Conservation (phyloP, 2,888 invertebrate species). For the Unio delphinus region DNA sequence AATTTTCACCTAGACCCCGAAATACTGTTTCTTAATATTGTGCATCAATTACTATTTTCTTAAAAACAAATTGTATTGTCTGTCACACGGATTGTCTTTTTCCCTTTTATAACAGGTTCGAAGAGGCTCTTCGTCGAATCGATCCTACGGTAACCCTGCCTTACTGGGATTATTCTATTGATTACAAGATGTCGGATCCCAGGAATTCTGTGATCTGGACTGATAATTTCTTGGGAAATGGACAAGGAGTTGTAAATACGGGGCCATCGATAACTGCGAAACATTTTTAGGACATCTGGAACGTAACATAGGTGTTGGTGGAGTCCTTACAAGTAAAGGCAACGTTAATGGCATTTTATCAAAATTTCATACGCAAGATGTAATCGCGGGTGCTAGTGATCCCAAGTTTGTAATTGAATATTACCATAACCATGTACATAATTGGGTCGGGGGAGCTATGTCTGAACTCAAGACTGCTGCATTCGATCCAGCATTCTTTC, state of each 20-base stretch:
- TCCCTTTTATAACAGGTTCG: conserved; percentile 32
- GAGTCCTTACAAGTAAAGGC: conserved; percentile 24
- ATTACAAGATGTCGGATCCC: conserved; percentile 42
- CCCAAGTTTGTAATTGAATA: conserved; percentile 25
- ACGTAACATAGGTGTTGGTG: conserved; percentile 32
- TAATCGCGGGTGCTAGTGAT: conserved; percentile 25
- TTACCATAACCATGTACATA: conserved; percentile 49
- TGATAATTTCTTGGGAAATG: conserved; percentile 46
- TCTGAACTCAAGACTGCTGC: conserved; percentile 48
- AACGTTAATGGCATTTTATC: conserved; percentile 33
- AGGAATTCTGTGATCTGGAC: conserved; percentile 48
- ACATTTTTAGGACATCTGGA: conserved; percentile 44
- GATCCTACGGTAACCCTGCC: conserved; percentile 49
- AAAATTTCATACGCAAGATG: conserved; percentile 27
- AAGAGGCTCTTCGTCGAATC: conserved; percentile 50
- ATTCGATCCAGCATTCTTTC: conserved; percentile 49
- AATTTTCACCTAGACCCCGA: no score
- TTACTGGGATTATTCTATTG: conserved; percentile 55
- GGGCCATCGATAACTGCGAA: conserved; percentile 55
- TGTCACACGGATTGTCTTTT: no score
- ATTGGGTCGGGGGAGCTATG: conserved; percentile 58
- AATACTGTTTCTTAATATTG: no score
- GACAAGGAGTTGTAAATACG: conserved; percentile 43
- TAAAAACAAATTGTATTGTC: no score
- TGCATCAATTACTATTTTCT: no score